Evolutionary conservation across 1,140 invertebrate species (phyloP).

Genomic region (Neodiprion virginianus): DNA sequence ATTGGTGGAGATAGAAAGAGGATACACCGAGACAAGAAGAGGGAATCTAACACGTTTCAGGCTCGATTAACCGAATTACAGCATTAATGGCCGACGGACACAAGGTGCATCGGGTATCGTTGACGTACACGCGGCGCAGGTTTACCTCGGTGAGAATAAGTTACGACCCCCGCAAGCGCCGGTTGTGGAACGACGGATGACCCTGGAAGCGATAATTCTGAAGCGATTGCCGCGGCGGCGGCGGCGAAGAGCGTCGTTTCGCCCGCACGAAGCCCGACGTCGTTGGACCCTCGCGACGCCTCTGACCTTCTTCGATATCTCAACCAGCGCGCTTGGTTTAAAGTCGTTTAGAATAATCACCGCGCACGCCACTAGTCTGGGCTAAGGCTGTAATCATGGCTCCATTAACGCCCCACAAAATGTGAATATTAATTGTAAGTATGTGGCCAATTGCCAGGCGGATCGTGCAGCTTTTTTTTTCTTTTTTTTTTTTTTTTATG

Average conservation of each 20-base stretch:
- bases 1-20: no score
- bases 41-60: no score
- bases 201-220: background rate
- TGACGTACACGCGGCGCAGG: no score
- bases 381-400: background rate
- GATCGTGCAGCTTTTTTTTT: no score
- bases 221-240: background rate
- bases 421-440: background rate
- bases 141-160: no score
- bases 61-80: no score
- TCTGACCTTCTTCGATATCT: slow-evolving; percentile 7
- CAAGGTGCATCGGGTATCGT: no score
- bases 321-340: background rate
- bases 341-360: slow-evolving; percentile 2
- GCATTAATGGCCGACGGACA: no score
- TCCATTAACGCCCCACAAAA: background rate
- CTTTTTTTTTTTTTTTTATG: no score
- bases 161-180: no score
- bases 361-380: background rate
- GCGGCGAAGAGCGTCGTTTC: background rate
- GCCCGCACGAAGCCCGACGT: background rate
- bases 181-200: background rate
- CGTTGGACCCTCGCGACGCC: background rate
- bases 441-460: no score
- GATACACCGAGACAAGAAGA: no score